These are phyloP conservation scores for Argynnis bischoffii DNA, from an alignment of 2,888 invertebrate genomes.

Conservation along the genomic window DNA sequence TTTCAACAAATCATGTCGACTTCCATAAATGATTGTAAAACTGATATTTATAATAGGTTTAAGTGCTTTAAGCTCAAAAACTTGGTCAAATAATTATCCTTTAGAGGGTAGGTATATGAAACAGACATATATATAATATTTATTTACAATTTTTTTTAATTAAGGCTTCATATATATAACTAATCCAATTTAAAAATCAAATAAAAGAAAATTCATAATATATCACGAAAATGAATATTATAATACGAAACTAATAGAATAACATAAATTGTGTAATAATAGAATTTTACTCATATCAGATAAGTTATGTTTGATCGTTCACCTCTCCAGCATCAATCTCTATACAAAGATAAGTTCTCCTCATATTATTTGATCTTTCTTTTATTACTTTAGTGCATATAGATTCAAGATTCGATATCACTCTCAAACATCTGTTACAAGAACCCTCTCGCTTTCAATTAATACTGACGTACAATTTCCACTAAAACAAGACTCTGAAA, in stretches of 20 bases:
- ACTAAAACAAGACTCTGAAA: slow-evolving; percentile 60
- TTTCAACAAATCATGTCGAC: too few relatives aligned
- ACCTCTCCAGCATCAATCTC: slow-evolving; percentile 14
- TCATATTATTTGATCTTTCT: slow-evolving; percentile 16
- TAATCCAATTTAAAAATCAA: too few relatives aligned
- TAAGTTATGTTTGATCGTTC: slow-evolving; percentile 15
- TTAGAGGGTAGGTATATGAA: too few relatives aligned
- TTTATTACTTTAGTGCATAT: slow-evolving; percentile 23
- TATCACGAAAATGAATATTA: neutral
- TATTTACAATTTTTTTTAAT: too few relatives aligned
- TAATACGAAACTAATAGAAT: neutral
- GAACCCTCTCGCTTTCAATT: slow-evolving; percentile 59
- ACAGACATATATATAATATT: too few relatives aligned
- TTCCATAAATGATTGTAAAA: too few relatives aligned
- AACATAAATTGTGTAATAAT: neutral
- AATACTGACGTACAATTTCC: slow-evolving; percentile 69
- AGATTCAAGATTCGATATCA: slow-evolving; percentile 39
- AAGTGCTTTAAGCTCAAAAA: too few relatives aligned
- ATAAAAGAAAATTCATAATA: neutral
- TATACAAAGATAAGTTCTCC: neutral
- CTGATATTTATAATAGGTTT: too few relatives aligned
- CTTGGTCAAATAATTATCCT: too few relatives aligned
- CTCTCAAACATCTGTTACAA: slow-evolving; percentile 64
- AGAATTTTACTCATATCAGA: neutral
- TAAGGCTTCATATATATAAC: too few relatives aligned